Evolutionary conservation across 1,140 invertebrate species (phyloP).

Genomic region (Anastrepha obliqua): DNA sequence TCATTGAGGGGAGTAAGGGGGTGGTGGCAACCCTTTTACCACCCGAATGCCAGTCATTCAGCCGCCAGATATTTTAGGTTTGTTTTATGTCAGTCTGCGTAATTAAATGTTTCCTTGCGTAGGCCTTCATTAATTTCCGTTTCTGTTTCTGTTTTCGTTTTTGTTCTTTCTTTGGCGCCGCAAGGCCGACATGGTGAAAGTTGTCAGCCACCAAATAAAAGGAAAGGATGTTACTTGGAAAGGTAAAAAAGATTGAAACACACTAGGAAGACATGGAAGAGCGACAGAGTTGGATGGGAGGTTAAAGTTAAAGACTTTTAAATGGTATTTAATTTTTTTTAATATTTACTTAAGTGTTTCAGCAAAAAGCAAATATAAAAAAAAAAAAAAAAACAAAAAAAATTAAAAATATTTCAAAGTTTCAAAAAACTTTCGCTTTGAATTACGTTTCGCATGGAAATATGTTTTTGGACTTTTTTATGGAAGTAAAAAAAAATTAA

Average conservation of each 20-base stretch:
- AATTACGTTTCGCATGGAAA: no score
- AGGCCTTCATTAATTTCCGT: conserved; percentile 44
- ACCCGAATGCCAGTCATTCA: neutral
- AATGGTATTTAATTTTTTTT: no score
- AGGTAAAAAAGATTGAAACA: neutral
- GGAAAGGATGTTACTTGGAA: neutral
- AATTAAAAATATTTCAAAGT: no score
- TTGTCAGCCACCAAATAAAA: neutral
- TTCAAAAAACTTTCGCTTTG: no score
- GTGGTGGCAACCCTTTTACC: neutral
- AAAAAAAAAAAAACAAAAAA: no score
- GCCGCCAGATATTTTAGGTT: conserved; percentile 27
- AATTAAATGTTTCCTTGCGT: conserved; percentile 40
- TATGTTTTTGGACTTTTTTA: no score
- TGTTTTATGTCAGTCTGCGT: conserved; percentile 17
- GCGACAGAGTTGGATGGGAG: neutral
- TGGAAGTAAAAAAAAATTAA: no score
- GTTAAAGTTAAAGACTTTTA: neutral
- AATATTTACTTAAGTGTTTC: no score
- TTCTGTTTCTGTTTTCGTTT: neutral
- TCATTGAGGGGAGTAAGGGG: no score
- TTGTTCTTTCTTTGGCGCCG: no score
- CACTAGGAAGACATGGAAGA: neutral
- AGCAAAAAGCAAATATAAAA: no score
- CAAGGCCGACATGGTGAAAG: no score